Conservation (phyloP, 1,140 invertebrate genomes). For the Ridgeia piscesae region DNA sequence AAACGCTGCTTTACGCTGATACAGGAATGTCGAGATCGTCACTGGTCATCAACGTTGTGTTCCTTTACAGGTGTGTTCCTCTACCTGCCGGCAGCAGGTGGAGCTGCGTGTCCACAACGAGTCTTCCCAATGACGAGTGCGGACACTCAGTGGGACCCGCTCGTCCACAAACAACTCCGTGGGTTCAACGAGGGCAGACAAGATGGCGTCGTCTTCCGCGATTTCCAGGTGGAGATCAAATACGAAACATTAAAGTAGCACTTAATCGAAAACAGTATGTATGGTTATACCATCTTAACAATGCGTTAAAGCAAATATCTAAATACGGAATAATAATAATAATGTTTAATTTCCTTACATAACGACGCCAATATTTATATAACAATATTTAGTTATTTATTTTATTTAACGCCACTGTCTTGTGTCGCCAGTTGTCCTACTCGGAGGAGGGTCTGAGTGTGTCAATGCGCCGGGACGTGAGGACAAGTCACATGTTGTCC, state of each 20-base stretch:
- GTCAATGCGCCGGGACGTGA: neutral
- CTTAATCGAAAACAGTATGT: neutral
- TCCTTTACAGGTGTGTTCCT: neutral
- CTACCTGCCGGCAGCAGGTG: neutral
- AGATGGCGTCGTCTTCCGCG: slow-evolving; percentile 2
- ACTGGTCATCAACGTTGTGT: neutral
- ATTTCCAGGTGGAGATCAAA: neutral
- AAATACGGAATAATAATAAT: too few relatives aligned
- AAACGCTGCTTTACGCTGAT: too few relatives aligned
- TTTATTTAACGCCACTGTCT: neutral
- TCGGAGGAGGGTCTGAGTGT: neutral
- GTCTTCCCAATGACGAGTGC: neutral
- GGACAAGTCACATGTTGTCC: neutral
- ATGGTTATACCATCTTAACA: neutral
- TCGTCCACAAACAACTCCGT: neutral
- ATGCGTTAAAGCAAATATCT: neutral
- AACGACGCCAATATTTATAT: neutral
- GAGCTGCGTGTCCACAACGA: neutral
- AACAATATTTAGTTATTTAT: neutral
- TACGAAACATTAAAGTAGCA: neutral
- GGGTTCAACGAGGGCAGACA: neutral
- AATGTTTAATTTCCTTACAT: neutral
- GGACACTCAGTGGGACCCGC: neutral
- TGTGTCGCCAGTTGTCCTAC: neutral
- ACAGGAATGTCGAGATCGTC: neutral